Base-by-base conservation (phyloP, 2,113 vertebrate species). In the Bos indicus region DNA sequence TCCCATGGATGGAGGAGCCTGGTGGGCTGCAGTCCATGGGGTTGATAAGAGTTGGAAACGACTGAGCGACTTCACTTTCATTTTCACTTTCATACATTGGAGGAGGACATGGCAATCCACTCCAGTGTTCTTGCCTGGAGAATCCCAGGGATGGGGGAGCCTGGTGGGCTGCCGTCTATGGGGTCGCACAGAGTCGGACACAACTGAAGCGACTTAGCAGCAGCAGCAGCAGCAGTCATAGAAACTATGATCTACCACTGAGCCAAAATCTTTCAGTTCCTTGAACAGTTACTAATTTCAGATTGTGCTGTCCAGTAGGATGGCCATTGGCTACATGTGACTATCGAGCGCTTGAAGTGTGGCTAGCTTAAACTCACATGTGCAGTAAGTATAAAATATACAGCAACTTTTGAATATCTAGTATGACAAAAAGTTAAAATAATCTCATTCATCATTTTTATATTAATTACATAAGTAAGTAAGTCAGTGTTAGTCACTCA, bases 311-410 rank as follows among this genome's bases (percentile, higher is more conserved):
- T 46, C 17, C 40, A 33, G 2, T 30, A 52, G 23, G 48, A 12
- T 15, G 36, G 25, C 30, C 77, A 12, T 10, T 40, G 87, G 13
- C 48, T 71, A 19, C 43, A 7, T 30, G 71, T 43, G n/a, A 43
- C n/a, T 30, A 0, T 9, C 0, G 9, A 52, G 2, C 7, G 1
- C 16, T 13, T 15, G 46, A n/a, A 43, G n/a, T 60, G 56, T 87
- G 36, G 26, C 40, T 57, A 0, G 16, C n/a, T 67, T 85, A 48
- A 91, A 74, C 60, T 10, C 30, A 74, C 23, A 36, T 33, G 3
- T 10, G 21, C 17, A 15, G 8, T 60, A n/a, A 60, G 19, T 60
- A 2, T 94, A 81, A 81, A 40, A 40, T 2, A 36, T 5, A 51
- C 2, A 51, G 43, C 23, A 59, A 46, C 54, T 57, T 89, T 48